A percentile compares a stretch with the other conserved stretches of the same genome.
phyloP scores from a whole-genome alignment of 92 coral and sea anemone genomes.

The Zoanthus sansibaricus region DNA sequence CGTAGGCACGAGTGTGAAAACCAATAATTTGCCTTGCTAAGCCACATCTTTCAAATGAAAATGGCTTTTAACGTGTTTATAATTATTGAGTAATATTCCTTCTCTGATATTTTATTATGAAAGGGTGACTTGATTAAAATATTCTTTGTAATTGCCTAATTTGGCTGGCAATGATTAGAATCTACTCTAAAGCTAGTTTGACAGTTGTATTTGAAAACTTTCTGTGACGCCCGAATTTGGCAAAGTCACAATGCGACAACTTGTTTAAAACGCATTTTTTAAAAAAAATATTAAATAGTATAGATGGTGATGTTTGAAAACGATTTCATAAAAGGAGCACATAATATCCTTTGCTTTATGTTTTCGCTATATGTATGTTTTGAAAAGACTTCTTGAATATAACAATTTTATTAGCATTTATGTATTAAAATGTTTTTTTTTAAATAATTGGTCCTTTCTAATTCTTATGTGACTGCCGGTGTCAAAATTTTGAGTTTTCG shows the following conservation, averaged over 20 bases:
- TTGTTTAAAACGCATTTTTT: not conserved
- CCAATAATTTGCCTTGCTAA: not conserved
- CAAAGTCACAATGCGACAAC: not conserved
- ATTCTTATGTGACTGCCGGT: not conserved
- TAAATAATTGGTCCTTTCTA: not conserved
- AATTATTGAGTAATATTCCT: not conserved
- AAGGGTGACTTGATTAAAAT: not conserved
- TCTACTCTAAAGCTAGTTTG: not conserved
- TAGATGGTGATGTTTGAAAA: not conserved
- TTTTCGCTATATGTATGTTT: not conserved
- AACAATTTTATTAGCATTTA: not conserved
- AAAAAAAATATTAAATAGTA: not conserved
- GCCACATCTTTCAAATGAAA: constrained; percentile 1
- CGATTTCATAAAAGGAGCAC: not conserved
- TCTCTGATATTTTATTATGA: not conserved
- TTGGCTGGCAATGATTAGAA: not conserved
- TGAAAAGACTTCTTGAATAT: not conserved
- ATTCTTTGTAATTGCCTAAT: not conserved
- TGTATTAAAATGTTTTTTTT: not conserved
- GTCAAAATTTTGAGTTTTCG: constrained; percentile 24
- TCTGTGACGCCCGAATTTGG: not conserved
- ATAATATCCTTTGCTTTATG: not conserved
- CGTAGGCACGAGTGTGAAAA: not conserved
- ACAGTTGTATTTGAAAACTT: not conserved
- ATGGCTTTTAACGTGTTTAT: constrained; percentile 9